phyloP scores from a whole-genome alignment of 2,113 vertebrate genomes.

The Athene cunicularia region DNA sequence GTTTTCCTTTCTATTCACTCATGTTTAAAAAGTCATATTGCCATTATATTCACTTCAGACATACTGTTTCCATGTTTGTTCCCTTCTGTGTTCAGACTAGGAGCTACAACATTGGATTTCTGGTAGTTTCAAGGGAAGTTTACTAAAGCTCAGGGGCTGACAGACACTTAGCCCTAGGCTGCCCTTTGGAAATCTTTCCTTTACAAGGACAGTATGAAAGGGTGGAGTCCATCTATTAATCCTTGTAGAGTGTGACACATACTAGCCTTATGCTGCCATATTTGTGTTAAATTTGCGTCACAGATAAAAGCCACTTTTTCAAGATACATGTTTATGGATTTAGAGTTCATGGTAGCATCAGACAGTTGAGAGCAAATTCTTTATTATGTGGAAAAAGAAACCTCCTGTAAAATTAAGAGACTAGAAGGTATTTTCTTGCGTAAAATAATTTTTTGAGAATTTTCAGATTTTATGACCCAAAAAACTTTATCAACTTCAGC shows the following conservation, averaged over 20 bases:
- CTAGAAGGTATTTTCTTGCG: neutral
- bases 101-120: neutral
- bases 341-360: neutral
- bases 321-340: neutral
- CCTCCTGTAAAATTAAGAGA: neutral
- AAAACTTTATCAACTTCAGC: neutral
- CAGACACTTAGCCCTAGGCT: fast-evolving
- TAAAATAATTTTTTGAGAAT: neutral
- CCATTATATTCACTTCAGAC: neutral
- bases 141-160: neutral
- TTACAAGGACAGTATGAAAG: neutral
- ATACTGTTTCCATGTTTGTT: neutral
- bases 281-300: neutral
- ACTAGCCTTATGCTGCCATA: neutral
- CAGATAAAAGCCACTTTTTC: neutral
- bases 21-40: neutral
- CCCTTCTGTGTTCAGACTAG: neutral
- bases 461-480: neutral
- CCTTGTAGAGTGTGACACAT: neutral
- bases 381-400: neutral
- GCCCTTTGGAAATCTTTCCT: neutral
- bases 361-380: neutral
- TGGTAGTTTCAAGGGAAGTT: neutral
- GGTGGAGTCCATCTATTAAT: neutral
- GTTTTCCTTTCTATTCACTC: neutral